Evolutionary conservation across 2,797 vertebrate genomes (phyloP).

Genomic region (Sorex maritimensis): DNA sequence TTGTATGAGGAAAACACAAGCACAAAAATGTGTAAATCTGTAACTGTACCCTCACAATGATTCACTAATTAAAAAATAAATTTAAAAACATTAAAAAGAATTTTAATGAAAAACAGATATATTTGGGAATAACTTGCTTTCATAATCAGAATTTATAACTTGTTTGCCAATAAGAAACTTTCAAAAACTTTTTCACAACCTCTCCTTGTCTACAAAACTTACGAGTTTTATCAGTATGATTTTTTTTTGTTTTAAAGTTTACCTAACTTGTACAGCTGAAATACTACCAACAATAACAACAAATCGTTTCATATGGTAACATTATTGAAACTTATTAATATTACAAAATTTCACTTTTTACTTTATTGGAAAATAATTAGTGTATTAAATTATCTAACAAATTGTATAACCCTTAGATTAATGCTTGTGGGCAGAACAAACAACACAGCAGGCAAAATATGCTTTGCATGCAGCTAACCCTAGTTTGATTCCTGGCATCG

Average conservation of each 20-base stretch:
- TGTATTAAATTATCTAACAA: background rate
- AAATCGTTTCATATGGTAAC: background rate
- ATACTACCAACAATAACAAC: background rate
- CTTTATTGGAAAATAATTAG: background rate
- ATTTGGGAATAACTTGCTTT: background rate
- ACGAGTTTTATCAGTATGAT: background rate
- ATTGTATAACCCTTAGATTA: background rate
- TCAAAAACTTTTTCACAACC: background rate
- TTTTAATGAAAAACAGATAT: background rate
- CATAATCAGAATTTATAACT: background rate
- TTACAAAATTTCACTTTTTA: background rate
- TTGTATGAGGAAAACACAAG: no score
- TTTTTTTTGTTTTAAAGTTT: background rate
- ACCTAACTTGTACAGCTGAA: background rate
- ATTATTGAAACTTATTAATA: background rate
- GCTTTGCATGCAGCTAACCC: no score
- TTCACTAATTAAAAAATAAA: no score
- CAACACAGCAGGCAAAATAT: no score
- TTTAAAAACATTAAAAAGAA: no score
- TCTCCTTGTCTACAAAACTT: background rate
- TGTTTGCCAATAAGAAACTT: background rate
- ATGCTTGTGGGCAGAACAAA: background rate
- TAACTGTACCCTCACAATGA: no score
- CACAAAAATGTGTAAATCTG: no score
- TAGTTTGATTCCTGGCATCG: no score